Evolutionary conservation across 2,888 invertebrate species (phyloP), one percentile per base, ranked within the genome.

Genomic region (Diadegma fenestrale): DNA sequence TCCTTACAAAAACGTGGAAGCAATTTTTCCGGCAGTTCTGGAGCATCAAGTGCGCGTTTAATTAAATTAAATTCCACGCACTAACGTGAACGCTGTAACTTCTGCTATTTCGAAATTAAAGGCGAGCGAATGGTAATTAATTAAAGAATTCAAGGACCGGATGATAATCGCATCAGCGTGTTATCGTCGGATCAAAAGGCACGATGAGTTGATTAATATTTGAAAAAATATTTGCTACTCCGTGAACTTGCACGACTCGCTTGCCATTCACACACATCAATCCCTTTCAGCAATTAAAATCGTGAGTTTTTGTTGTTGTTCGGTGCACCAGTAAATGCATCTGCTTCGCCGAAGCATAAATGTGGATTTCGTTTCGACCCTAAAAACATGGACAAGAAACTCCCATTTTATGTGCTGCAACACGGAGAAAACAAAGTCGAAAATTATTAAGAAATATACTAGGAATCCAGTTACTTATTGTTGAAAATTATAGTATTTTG

Each of bases 111-210:
- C 4, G 19, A 37, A 71, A 51, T 51, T 71, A 71, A 33, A 51
- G 17, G 33, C 10, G 7, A 43, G 17, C 43, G 12, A 51, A 4
- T 51, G 33, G 48, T 33, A 4, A 54, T 51, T 51, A 71, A 71
- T 51, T 37, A 19, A 37, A 64, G 63, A 58, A 58, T 6, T 22
- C 58, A 58, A 69, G 30, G 17, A 69, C 69, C 41, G n/a, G 4
- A 69, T n/a, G 12, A 69, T 17, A 69, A 26, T n/a, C n/a, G 45
- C 43, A 45, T 69, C 17, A 43, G 41, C 43, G 17, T 71, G 8
- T 71, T 51, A 12, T 71, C 71, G n/a, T 19, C 33, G 51, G 33
- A 71, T 37, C 48, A 33, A 51, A 41, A 51, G 33, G 71, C 48
- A 51, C 33, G n/a, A 71, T 30, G 30, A 30, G 58, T 45, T 43